phyloP scores from a whole-genome alignment of 1,140 invertebrate genomes.

The Stegodyphus dumicola region DNA sequence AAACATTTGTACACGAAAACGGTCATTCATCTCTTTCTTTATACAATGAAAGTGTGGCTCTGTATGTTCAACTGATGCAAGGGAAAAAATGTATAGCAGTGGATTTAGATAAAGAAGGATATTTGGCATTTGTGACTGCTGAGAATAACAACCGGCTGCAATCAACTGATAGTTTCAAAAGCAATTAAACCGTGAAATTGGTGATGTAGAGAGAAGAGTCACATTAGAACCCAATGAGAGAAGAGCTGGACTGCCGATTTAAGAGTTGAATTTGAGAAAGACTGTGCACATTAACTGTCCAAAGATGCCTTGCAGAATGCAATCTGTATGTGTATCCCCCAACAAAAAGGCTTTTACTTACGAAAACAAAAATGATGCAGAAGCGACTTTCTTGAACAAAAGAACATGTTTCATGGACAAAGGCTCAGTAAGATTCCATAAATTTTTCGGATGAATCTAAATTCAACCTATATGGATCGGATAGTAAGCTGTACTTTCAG shows the following conservation, averaged over 20 bases:
- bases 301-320: background rate
- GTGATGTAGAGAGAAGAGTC: background rate
- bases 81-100: background rate
- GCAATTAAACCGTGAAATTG: background rate
- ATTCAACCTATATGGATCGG: conserved; percentile 11
- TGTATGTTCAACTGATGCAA: background rate
- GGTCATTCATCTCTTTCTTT: background rate
- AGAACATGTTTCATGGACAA: conserved; percentile 9
- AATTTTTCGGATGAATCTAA: conserved; percentile 10
- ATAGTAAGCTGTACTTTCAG: background rate
- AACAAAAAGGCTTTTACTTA: conserved; percentile 4
- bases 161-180: background rate
- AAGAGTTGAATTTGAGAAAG: background rate
- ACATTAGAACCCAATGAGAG: no score
- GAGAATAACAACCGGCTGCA: background rate
- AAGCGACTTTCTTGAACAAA: background rate
- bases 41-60: background rate
- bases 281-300: background rate
- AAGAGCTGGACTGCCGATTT: background rate
- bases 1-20: background rate
- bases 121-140: background rate
- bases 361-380: background rate
- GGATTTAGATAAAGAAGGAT: background rate
- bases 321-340: background rate
- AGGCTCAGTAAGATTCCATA: background rate